Evolutionary conservation across 64 coral and sea anemone genomes (phyloP), one percentile per base, ranked within the genome.

Genomic region (Acropora tenuis): DNA sequence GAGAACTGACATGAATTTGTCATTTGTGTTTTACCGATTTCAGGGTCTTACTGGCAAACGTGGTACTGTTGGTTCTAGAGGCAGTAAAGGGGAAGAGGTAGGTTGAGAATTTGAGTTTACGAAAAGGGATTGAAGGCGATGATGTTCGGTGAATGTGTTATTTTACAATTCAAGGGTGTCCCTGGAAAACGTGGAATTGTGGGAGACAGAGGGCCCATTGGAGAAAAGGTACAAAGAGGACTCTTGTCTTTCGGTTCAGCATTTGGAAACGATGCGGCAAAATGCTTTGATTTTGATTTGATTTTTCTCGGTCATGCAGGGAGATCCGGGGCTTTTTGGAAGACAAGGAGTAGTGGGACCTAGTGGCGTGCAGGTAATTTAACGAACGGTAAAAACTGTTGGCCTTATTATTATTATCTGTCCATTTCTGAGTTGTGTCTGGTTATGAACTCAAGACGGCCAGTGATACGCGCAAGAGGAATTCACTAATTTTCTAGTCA

Each of bases 51-150:
- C 65, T 44, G 82, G 82, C 19, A 18, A 71, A 49, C 65, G 43
- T 13, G 82, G 82, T 40, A 49, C 10, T 1, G 82, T 85, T 72
- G 82, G 82, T 48, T 46, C 43, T 85, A 44, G 3, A 20, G 82
- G 82, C 66, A 19, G 49, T 43, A 85, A 85, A 71, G 82, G 82
- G 48, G 75, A 18, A 16, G 44, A 78, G 65, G 17, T 47, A 71
- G 18, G 52, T 60, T 43, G 8, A 45, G 12, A 41, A 30, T 8
- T 20, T 5, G 3, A 46, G 30, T 45, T 76, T 7, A 55, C 10
- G 10, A 7, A 55, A 55, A 0, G 42, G 44, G 2, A 76, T 12
- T 1, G 74, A 76, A 71, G 40, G 2, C 17, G 17, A 13, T 3
- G 17, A 4, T 13, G 1, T 7, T 5, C 6, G 10, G 5, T 55